These are phyloP conservation scores for Drosophila diplacantha DNA, from an alignment of 2,888 invertebrate species.

Conservation along the genomic window DNA sequence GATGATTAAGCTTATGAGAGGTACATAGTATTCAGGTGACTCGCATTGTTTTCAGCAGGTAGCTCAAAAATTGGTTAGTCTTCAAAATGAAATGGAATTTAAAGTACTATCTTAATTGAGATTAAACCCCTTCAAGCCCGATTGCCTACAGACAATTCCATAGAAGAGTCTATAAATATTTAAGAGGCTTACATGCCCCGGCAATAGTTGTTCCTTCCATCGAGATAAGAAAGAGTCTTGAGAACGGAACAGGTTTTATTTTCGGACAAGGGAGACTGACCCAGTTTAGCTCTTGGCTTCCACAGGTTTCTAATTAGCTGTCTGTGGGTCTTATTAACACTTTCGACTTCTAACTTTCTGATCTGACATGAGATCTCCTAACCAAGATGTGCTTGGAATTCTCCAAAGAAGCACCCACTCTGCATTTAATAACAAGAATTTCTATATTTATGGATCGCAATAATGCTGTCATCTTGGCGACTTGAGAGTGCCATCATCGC, in stretches of 20 bases:
- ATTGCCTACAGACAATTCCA: neutral
- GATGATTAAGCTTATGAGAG: constrained; percentile 15
- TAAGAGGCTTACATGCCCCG: constrained; percentile 8
- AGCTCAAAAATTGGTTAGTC: neutral
- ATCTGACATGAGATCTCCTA: neutral
- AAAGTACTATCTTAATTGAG: neutral
- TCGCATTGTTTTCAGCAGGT: constrained; percentile 2
- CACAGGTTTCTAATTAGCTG: constrained; percentile 5
- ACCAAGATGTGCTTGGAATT: neutral
- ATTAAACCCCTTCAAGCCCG: neutral
- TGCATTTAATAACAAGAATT: neutral
- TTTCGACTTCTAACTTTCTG: constrained; percentile 2
- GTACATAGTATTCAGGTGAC: constrained; percentile 2
- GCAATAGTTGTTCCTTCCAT: neutral
- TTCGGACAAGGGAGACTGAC: constrained; percentile 2
- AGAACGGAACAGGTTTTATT: constrained; percentile 9
- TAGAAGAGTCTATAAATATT: neutral
- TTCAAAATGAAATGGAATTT: neutral
- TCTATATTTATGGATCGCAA: constrained; percentile 4
- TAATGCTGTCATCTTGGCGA: constrained; percentile 4
- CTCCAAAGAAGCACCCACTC: neutral
- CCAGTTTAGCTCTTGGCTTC: constrained; percentile 8
- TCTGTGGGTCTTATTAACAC: constrained; percentile 2
- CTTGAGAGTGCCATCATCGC: constrained; percentile 32
- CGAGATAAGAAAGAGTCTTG: neutral